Evolutionary conservation across 1,140 invertebrate genomes (phyloP).

Genomic region (Drosophila pachea): DNA sequence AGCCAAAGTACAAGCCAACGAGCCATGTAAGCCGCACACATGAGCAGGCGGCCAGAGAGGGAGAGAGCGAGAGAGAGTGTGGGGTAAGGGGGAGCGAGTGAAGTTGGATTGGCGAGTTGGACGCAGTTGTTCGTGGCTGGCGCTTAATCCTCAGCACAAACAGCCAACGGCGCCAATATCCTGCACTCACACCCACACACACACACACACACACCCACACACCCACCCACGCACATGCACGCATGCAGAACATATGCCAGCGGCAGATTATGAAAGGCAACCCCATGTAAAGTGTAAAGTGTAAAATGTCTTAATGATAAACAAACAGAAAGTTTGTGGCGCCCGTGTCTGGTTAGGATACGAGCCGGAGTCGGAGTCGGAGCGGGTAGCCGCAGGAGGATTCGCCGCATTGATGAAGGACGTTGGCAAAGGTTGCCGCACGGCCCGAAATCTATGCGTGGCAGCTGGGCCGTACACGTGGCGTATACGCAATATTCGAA

Average conservation of each 20-base stretch:
- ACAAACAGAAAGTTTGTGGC: constrained; percentile 73
- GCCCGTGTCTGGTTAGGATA: constrained; percentile 57
- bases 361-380: constrained; percentile 3
- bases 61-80: background rate
- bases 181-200: constrained; percentile 38
- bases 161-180: constrained; percentile 72
- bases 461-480: constrained; percentile 44
- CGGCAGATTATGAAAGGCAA: constrained; percentile 70
- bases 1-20: constrained; percentile 25
- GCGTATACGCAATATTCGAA: constrained; percentile 62
- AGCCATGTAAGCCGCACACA: constrained; percentile 39
- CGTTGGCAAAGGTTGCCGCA: constrained; percentile 38
- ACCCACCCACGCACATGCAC: background rate
- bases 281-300: constrained; percentile 60
- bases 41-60: constrained; percentile 3
- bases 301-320: constrained; percentile 77
- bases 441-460: constrained; percentile 39
- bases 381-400: background rate
- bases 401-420: constrained; percentile 43
- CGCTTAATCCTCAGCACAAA: constrained; percentile 68
- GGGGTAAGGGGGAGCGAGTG: background rate
- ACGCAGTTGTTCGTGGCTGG: constrained; percentile 63
- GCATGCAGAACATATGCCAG: constrained; percentile 52
- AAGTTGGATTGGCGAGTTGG: constrained; percentile 34
- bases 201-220: constrained; percentile 4